phyloP scores from a whole-genome alignment of 2,113 vertebrate species.

The Nansenia antarctica region DNA sequence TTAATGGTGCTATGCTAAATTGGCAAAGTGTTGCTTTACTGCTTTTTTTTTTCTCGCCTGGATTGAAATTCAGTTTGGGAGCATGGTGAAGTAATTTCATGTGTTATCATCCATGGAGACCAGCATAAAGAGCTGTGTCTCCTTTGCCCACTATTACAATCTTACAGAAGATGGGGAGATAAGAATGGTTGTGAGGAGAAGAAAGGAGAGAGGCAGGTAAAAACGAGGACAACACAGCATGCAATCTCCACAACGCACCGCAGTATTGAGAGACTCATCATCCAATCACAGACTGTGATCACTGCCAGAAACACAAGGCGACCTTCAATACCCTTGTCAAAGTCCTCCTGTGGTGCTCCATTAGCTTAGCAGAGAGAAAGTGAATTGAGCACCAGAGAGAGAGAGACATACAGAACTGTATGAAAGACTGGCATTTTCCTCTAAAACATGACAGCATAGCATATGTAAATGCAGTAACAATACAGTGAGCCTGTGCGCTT shows the following conservation, averaged over 20 bases:
- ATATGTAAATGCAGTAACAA: conserved; percentile 28
- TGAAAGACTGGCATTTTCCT: conserved; percentile 50
- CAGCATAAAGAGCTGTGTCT: background rate
- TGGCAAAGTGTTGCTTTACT: background rate
- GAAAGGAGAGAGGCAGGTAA: conserved; percentile 1
- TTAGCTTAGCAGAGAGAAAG: conserved; percentile 48
- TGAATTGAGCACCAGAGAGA: conserved; percentile 43
- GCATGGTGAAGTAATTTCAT: too few relatives aligned
- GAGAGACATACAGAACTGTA: background rate
- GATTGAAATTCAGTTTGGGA: background rate
- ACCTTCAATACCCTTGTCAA: conserved; percentile 68
- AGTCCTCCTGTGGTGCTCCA: conserved; percentile 35
- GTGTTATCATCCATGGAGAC: background rate
- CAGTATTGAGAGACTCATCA: conserved; percentile 13
- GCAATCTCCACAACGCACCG: conserved; percentile 19
- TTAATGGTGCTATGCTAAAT: background rate
- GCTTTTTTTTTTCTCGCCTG: background rate
- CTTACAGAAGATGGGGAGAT: background rate
- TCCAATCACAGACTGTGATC: conserved; percentile 30
- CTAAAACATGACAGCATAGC: conserved; percentile 42
- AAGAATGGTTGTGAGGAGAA: background rate
- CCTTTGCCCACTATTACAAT: background rate
- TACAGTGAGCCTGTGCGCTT: background rate
- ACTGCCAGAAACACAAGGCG: conserved; percentile 27
- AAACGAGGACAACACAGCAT: background rate